Conservation (phyloP, 2,113 vertebrate genomes). For the Hippocampus comes region DNA sequence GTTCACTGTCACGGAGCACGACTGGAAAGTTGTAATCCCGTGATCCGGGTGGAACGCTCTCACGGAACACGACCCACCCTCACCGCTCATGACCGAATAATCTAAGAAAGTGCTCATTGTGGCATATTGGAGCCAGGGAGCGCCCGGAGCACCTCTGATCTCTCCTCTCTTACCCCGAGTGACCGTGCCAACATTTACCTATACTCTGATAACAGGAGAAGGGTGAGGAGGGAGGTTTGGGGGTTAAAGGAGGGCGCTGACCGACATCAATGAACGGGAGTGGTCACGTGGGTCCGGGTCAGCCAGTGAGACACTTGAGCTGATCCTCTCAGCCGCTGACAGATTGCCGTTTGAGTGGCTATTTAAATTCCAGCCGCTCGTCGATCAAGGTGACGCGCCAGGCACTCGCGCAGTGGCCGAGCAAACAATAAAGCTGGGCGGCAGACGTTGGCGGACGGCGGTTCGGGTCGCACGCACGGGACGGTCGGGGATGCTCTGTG, state of each 20-base stretch:
- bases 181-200: constrained; percentile 90
- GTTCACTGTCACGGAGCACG: constrained; percentile 86
- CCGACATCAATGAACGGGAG: constrained; percentile 87
- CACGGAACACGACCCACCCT: constrained; percentile 83
- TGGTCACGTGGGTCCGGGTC: constrained; percentile 78
- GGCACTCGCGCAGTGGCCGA: constrained; percentile 70
- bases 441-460: constrained; percentile 63
- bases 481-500: background rate
- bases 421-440: constrained; percentile 71
- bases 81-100: constrained; percentile 85
- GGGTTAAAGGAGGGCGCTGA: constrained; percentile 54
- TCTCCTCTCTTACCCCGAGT: constrained; percentile 71
- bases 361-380: constrained; percentile 93
- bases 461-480: constrained; percentile 50
- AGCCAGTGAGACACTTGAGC: constrained; percentile 88
- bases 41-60: constrained; percentile 87
- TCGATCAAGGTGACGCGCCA: constrained; percentile 83
- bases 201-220: constrained; percentile 76
- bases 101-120: constrained; percentile 97
- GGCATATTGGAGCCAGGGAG: constrained; percentile 76
- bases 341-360: constrained; percentile 85
- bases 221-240: constrained; percentile 57
- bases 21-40: constrained; percentile 95
- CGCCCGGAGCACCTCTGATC: constrained; percentile 73
- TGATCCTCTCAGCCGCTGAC: constrained; percentile 79